phyloP scores from a whole-genome alignment of 2,888 invertebrate genomes.

The Hirudinaria manillensis region DNA sequence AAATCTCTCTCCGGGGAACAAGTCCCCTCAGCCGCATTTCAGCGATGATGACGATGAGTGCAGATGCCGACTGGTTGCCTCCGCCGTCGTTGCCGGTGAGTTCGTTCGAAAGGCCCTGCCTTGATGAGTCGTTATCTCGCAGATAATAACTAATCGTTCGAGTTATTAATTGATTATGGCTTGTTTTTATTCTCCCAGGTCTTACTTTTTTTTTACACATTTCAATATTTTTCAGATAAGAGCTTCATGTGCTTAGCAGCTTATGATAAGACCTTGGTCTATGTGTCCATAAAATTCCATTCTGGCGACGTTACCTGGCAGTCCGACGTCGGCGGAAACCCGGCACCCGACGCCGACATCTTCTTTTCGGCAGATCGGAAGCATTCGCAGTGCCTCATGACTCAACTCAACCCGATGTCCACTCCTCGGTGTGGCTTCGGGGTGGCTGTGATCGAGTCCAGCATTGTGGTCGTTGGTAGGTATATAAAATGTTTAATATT shows the following conservation, averaged over 20 bases:
- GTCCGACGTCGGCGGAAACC: conserved; percentile 30
- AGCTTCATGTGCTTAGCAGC: conserved; percentile 61
- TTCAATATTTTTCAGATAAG: conserved; percentile 43
- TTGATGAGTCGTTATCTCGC: no score
- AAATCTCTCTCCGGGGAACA: background rate
- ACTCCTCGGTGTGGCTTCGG: conserved; percentile 71
- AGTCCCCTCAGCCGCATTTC: conserved; percentile 9
- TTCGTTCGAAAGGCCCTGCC: no score
- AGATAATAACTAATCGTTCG: no score
- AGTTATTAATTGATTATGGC: no score
- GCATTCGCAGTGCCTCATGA: conserved; percentile 37
- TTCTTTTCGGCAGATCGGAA: background rate
- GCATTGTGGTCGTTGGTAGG: conserved; percentile 72
- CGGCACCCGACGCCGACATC: background rate
- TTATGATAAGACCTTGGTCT: conserved; percentile 62
- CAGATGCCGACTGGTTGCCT: background rate
- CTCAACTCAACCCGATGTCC: conserved; percentile 56
- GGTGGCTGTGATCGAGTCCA: conserved; percentile 65
- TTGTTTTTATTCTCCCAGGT: no score
- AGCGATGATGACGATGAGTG: conserved; percentile 10
- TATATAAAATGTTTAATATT: conserved; percentile 31
- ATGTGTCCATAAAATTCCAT: conserved; percentile 58
- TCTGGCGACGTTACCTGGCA: conserved; percentile 31
- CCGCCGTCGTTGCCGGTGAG: conserved; percentile 27
- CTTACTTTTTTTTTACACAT: no score